Base-by-base conservation (phyloP, 1,140 invertebrate genomes). In the Drosophila hydei region DNA sequence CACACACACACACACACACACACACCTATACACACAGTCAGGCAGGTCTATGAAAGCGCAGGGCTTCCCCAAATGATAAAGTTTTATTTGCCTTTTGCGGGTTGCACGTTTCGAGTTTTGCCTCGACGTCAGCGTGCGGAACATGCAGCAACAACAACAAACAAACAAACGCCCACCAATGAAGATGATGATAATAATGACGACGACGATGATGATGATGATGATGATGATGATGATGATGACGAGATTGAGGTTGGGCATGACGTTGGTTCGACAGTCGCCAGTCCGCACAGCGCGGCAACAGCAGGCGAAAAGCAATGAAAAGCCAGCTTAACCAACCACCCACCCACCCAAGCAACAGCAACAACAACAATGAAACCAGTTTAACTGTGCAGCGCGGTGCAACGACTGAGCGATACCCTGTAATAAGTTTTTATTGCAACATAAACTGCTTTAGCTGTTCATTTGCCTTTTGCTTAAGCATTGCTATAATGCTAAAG, bases 61-160 rank as follows among this genome's bases (percentile, higher is more conserved):
- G 81, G 81, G 81, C 81, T 87, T 87, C 81, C 81, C 81, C 81
- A 87, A 87, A 87, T 87, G 81, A 87, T 87, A 87, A 87, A 88
- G 63, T 87, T 87, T 88, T 88, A 88, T 87, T 88, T 87, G 81
- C 77, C 65, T 33, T 87, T 87, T 87, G 81, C 74, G 80, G 80
- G 80, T 69, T 67, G 70, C 81, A 87, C 81, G 87, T 69, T 33
- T 33, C 77, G 62, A 56, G 60, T 77, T 73, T 67, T 50, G n/a
- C 16, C 14, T 16, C 58, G 40, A 64, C 61, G 62, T 60, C 65
- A 71, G 74, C 79, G 68, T 2, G 38, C 58, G 72, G 43, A 36
- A 5, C 56, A 50, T 25, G 42, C 72, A 70, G 70, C 84, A 71
- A 75, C 72, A 50, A 27, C 7, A 43, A 45, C 42, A 40, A 30